Conservation (phyloP, 2,888 invertebrate species). For the Meta bourneti region DNA sequence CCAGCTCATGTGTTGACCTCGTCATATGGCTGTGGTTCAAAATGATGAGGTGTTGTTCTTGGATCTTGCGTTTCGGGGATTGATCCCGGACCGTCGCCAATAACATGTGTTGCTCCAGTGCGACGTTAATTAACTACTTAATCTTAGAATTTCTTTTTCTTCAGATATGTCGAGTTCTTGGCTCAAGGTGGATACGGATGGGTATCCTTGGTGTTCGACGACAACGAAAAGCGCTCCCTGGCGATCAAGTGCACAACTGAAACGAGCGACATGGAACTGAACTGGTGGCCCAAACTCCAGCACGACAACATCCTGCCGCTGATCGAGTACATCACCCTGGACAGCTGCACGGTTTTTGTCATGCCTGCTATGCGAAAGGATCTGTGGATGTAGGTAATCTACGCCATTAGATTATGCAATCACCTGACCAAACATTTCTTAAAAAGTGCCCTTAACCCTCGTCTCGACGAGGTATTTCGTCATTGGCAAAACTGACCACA, state of each 20-base stretch:
- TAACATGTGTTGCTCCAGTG: no score
- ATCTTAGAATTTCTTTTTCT: no score
- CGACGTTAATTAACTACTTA: no score
- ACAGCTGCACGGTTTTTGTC: constrained; percentile 47
- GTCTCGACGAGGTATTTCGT: no score
- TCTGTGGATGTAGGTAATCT: constrained; percentile 37
- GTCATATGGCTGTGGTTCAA: no score
- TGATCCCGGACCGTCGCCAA: no score
- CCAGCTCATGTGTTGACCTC: no score
- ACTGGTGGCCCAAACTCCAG: constrained; percentile 49
- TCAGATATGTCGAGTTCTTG: constrained; percentile 54
- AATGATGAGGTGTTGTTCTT: no score
- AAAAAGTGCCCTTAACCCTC: no score
- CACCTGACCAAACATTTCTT: no score
- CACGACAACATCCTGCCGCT: constrained; percentile 48
- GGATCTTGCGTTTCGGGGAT: no score
- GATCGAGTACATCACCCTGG: constrained; percentile 43
- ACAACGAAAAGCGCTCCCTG: background rate
- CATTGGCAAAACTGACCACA: no score
- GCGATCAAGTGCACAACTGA: constrained; percentile 51
- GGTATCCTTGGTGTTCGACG: constrained; percentile 52
- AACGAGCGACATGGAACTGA: constrained; percentile 45
- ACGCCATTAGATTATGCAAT: background rate
- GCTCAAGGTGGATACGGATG: constrained; percentile 56
- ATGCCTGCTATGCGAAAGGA: constrained; percentile 61